Conservation (phyloP, 2,113 vertebrate genomes). For the Rhegmatorhina hoffmannsi region DNA sequence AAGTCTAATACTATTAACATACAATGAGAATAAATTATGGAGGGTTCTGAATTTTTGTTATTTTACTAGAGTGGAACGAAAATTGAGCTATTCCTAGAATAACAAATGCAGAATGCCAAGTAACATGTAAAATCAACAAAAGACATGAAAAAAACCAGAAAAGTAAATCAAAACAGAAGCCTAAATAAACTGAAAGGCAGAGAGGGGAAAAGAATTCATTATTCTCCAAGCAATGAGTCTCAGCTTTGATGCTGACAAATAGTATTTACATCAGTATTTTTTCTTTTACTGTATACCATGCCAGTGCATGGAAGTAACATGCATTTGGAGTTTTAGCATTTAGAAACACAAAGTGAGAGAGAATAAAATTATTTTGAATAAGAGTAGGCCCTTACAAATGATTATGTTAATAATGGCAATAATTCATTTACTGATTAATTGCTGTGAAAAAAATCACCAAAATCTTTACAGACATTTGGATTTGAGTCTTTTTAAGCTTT, state of each 20-base stretch:
- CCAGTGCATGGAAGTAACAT: not conserved
- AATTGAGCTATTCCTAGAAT: not conserved
- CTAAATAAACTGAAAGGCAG: fast-evolving
- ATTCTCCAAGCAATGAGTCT: not conserved
- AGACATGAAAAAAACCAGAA: not conserved
- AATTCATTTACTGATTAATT: not conserved
- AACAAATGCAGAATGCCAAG: not conserved
- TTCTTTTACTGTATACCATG: not conserved
- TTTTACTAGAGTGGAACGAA: not conserved
- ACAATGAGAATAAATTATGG: not conserved
- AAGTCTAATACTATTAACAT: not conserved
- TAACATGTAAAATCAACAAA: not conserved
- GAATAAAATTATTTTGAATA: not conserved
- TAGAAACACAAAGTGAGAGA: not conserved
- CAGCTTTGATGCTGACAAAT: not conserved
- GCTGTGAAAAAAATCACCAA: not conserved
- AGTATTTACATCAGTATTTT: not conserved
- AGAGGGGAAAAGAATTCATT: fast-evolving
- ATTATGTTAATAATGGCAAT: not conserved
- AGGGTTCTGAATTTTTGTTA: not conserved
- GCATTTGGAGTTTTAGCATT: not conserved
- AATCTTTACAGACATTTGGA: not conserved
- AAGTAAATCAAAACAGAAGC: not conserved
- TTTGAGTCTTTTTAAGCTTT: not conserved
- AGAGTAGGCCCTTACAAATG: not conserved